These are phyloP conservation scores for Beroe forskalii DNA, from an alignment of 37 sponge, comb jelly and placozoan genomes.

Conservation along the genomic window DNA sequence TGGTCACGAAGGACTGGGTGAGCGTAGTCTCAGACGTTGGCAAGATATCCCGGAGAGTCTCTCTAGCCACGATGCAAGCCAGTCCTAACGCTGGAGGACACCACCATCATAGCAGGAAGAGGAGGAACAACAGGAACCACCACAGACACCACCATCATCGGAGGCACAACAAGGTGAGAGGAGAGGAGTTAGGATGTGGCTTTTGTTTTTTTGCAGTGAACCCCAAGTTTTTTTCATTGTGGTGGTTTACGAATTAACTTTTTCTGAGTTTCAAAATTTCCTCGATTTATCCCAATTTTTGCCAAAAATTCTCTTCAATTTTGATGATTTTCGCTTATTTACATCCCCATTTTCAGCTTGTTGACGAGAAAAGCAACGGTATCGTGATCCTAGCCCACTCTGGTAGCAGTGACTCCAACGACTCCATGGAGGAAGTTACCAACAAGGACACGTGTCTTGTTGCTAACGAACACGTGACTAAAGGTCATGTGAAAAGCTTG, in stretches of 20 bases:
- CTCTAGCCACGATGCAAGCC: conserved; percentile 42
- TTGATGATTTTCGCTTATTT: too few relatives aligned
- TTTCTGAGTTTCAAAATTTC: too few relatives aligned
- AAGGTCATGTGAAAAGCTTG: too few relatives aligned
- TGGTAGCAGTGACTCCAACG: not conserved
- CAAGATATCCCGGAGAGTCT: not conserved
- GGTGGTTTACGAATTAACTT: too few relatives aligned
- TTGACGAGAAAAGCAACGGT: not conserved
- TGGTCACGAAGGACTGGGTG: conserved; percentile 34
- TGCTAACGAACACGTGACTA: not conserved
- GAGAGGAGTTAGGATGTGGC: too few relatives aligned
- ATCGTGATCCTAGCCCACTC: not conserved
- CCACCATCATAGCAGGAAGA: not conserved
- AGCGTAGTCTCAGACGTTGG: not conserved
- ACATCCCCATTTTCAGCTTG: too few relatives aligned
- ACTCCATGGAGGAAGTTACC: not conserved
- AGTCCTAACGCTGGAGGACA: not conserved
- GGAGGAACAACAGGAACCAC: conserved; percentile 26
- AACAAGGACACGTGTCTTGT: too few relatives aligned
- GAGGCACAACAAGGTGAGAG: not conserved
- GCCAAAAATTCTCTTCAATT: too few relatives aligned
- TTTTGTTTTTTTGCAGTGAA: too few relatives aligned
- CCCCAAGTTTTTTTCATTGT: too few relatives aligned
- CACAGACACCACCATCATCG: conserved; percentile 28
- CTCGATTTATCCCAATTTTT: too few relatives aligned